These are phyloP conservation scores for Lepidocyrtoides sp. DNA, from an alignment of 2,888 invertebrate genomes.

Conservation along the genomic window DNA sequence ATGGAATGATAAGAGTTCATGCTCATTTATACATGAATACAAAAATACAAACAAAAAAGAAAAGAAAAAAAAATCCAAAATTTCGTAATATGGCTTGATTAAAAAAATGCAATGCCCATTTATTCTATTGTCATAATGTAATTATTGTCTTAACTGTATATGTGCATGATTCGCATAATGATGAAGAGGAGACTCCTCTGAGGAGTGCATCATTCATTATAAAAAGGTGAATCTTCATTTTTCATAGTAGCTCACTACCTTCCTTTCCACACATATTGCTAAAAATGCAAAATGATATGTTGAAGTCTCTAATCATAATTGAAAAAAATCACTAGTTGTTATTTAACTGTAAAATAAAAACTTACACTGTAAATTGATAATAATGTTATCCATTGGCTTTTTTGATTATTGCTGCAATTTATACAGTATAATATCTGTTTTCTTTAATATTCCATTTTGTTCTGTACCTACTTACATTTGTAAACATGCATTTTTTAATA, in stretches of 20 bases:
- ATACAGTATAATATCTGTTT: too few species aligned
- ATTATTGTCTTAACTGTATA: not conserved
- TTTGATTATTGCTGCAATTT: too few species aligned
- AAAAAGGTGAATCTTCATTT: conserved; percentile 51
- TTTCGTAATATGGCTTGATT: conserved; percentile 53
- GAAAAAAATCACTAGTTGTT: conserved; percentile 26
- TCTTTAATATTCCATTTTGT: too few species aligned
- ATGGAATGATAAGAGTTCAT: not conserved
- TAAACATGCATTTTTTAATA: too few species aligned
- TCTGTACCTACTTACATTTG: too few species aligned
- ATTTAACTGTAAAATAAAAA: not conserved
- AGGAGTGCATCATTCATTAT: not conserved
- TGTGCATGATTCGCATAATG: conserved; percentile 40
- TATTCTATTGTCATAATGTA: conserved; percentile 3
- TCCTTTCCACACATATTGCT: conserved; percentile 30
- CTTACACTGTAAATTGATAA: not conserved
- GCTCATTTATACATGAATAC: not conserved
- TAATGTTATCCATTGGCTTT: not conserved
- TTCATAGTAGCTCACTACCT: not conserved
- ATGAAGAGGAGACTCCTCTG: too few species aligned
- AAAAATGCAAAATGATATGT: conserved; percentile 30
- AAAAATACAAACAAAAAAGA: not conserved
- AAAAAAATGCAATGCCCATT: conserved; percentile 19
- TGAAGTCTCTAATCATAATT: conserved; percentile 31
- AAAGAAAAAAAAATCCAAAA: conserved; percentile 13